Evolutionary conservation across 2,113 vertebrate genomes (phyloP), one percentile per base, ranked within the genome.

Genomic region (Seriola dumerili): DNA sequence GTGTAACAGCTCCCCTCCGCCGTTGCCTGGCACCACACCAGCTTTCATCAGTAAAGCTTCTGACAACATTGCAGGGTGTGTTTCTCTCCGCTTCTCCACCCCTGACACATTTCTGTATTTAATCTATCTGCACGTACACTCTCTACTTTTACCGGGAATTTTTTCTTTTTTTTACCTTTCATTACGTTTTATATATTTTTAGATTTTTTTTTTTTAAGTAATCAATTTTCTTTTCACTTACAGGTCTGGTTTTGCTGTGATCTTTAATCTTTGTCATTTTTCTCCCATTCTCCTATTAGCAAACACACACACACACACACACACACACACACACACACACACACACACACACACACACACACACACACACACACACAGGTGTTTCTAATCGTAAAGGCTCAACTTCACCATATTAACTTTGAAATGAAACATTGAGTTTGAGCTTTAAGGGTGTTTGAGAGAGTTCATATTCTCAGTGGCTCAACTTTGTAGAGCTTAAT

Each of bases 41-140:
- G 78, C 76, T 88, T 92, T 86, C 77, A 80, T 92, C 86, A 84
- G 81, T 76, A 81, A 42, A 80, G 76, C 66, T 66, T 68, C 78
- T 80, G 68, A 61, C 67, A 88, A 57, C 84, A 71, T 48, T 5
- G 11, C 48, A 4, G 52, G 21, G 29, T 46, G 0, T 69, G 17
- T 66, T 71, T 23, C 36, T 66, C 34, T 14, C 59, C 52, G 66
- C 44, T 73, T 74, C 59, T 44, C 36, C 38, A 82, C 59, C 58
- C 48, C 64, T 23, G 52, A 81, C 44, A 71, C 52, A 44, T 38
- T 29, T 38, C 34, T 36, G 17, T 34, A 21, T 63, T 75, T 67
- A 50, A 79, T 70, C 40, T 23, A 42, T 70, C 44, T n/a, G 14
- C 52, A 66, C 8, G 17, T 48, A 42, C 5, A 13, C 46, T 40